phyloP scores from a whole-genome alignment of 2,113 vertebrate species.

The Zosterops japonicus region DNA sequence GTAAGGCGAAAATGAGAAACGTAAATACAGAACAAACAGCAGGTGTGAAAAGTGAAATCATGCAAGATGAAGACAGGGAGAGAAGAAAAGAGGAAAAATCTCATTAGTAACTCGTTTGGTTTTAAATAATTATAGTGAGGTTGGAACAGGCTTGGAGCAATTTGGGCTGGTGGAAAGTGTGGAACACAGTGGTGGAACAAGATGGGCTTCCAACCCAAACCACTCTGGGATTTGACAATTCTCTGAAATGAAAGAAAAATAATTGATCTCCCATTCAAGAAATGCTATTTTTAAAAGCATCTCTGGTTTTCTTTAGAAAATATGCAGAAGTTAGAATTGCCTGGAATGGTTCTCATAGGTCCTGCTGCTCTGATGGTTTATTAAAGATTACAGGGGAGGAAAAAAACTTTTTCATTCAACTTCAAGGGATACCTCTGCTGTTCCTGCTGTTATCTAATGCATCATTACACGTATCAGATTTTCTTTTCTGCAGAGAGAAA shows the following conservation, averaged over 20 bases:
- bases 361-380: background rate
- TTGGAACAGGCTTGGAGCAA: background rate
- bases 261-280: background rate
- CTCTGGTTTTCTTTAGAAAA: background rate
- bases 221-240: background rate
- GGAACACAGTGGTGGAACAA: too few relatives aligned
- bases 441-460: background rate
- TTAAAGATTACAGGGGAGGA: background rate
- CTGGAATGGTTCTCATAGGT: background rate
- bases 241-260: background rate
- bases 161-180: background rate
- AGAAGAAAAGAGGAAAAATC: background rate
- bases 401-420: background rate
- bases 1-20: background rate
- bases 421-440: background rate
- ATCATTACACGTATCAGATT: background rate
- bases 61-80: background rate
- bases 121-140: background rate
- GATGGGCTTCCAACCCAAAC: background rate
- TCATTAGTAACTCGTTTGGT: background rate
- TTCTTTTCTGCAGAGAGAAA: background rate
- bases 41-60: background rate
- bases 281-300: background rate
- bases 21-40: background rate
- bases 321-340: background rate